These are phyloP conservation scores for Perca flavescens DNA, from an alignment of 2,113 vertebrate genomes.

Conservation along the genomic window DNA sequence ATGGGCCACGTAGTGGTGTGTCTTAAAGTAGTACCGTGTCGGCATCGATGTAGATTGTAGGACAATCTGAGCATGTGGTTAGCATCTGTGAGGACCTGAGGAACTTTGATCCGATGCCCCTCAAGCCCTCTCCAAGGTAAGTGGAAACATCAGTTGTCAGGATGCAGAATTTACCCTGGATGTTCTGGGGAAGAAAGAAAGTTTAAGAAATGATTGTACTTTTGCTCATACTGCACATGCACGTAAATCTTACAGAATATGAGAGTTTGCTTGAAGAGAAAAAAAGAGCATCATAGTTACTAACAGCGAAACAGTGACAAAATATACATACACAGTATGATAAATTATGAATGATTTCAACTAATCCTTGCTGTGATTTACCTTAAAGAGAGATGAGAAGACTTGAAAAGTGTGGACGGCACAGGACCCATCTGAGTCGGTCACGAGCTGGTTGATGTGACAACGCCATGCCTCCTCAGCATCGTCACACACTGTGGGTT, in stretches of 20 bases:
- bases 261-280: not conserved
- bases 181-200: constrained; percentile 86
- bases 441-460: constrained; percentile 96
- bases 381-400: constrained; percentile 98
- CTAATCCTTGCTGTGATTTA: constrained; percentile 55
- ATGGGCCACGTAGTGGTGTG: no score
- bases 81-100: constrained; percentile 97
- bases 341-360: not conserved
- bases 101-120: constrained; percentile 97
- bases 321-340: not conserved
- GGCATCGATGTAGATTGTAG: constrained; percentile 95
- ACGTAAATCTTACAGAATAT: not conserved
- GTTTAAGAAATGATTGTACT: not conserved
- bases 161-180: constrained; percentile 97
- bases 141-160: constrained; percentile 94
- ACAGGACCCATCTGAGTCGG: constrained; percentile 94
- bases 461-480: constrained; percentile 93
- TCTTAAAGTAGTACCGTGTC: constrained; percentile 87
- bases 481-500: constrained; percentile 93
- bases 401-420: constrained; percentile 99
- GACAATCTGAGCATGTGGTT: constrained; percentile 95
- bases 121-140: constrained; percentile 94
- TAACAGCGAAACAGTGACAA: not conserved
- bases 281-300: not conserved
- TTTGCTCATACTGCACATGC: not conserved